A percentile compares a stretch with the other conserved stretches of the same genome.
These are phyloP conservation scores for fruit fly (Drosophila melanogaster) DNA, from an alignment of 1,140 invertebrate genomes.

Conservation along the genomic window Release_6_plus_ISO1_MT NC_004354.4:21030001-21030500, in stretches of 20 bases:
- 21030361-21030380: background rate
- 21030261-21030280: background rate
- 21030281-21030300: background rate
- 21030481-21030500: background rate
- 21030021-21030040: no score
- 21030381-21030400: background rate
- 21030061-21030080: no score
- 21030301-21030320: background rate
- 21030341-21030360: slow-evolving; percentile 1
- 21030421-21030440: background rate
- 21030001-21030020: no score
- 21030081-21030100: no score
- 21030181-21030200: no score
- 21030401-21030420: background rate
- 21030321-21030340: slow-evolving; percentile 2
- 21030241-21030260: background rate
- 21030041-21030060: no score
- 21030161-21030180: no score
- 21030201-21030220: no score
- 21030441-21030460: background rate
- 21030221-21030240: no score
- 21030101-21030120: no score
- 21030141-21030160: no score
- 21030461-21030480: background rate
- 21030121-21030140: no score